Percentiles rank a stretch among this genome's conserved stretches.
phyloP scores from a whole-genome alignment of 2,113 vertebrate genomes.

The Merops nubicus region DNA sequence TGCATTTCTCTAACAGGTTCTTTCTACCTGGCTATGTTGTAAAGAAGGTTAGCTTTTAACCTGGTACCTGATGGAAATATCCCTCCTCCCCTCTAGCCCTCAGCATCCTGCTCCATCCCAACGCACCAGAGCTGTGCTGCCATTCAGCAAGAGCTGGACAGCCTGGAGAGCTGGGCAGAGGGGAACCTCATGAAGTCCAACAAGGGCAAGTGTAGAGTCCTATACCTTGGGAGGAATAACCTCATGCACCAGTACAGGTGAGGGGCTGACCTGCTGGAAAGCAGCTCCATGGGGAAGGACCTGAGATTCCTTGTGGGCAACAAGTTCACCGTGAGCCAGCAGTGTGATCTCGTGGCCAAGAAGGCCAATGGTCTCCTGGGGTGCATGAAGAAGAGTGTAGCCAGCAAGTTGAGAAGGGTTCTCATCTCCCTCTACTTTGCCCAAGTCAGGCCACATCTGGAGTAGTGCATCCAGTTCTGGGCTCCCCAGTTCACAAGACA shows the following conservation, averaged over 20 bases:
- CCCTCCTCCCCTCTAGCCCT: background rate
- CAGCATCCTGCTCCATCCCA: background rate
- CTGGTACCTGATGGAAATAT: background rate
- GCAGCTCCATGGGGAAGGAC: background rate
- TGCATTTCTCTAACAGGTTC: background rate
- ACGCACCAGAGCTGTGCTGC: background rate
- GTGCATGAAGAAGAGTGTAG: background rate
- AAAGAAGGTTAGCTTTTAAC: background rate
- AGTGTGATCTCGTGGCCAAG: background rate
- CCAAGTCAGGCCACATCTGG: background rate
- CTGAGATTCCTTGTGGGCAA: background rate
- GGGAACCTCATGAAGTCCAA: background rate
- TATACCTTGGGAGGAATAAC: background rate
- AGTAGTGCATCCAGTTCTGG: background rate
- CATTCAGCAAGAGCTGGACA: background rate
- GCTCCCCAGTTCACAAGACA: background rate
- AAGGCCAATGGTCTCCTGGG: background rate
- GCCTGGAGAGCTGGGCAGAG: background rate
- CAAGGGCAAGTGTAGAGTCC: background rate
- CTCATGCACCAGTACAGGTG: background rate
- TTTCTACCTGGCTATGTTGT: background rate
- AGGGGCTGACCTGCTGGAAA: background rate
- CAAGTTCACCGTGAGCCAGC: background rate
- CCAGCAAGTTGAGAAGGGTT: background rate
- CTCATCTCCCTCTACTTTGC: background rate